Percentiles rank a stretch among this genome's conserved stretches.
These are phyloP conservation scores for Volucella zonaria DNA, from an alignment of 2,888 invertebrate genomes.

Conservation along the genomic window DNA sequence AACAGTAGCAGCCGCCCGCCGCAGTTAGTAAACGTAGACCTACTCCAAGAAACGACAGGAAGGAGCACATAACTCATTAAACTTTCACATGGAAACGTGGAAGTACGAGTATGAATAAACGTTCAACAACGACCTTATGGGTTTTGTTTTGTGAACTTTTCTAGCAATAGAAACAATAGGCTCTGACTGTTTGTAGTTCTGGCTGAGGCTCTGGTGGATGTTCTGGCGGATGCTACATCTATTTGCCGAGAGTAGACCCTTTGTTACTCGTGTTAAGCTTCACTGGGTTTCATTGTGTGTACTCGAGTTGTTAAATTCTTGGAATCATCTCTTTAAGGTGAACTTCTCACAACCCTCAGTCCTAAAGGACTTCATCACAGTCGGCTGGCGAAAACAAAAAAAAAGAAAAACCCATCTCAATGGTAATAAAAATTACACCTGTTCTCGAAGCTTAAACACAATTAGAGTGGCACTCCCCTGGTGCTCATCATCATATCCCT, in stretches of 20 bases:
- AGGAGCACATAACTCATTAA: conserved; percentile 70
- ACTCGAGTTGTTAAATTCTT: conserved; percentile 14
- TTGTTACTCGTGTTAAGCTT: conserved; percentile 40
- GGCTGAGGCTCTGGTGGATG: conserved; percentile 26
- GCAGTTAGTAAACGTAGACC: too few species aligned
- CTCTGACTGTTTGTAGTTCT: neutral
- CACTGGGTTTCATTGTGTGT: conserved; percentile 27
- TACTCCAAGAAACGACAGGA: conserved; percentile 46
- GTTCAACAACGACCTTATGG: conserved; percentile 30
- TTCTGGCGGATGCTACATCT: neutral
- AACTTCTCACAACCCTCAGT: neutral
- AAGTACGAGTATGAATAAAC: neutral
- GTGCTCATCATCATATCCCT: conserved; percentile 48
- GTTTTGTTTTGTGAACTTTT: conserved; percentile 40
- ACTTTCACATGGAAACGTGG: conserved; percentile 51
- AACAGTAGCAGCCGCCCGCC: neutral
- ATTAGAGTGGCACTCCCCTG: conserved; percentile 57
- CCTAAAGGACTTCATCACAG: conserved; percentile 4
- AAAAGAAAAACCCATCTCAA: neutral
- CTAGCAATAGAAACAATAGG: conserved; percentile 45
- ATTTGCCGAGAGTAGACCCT: neutral
- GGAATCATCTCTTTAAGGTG: conserved; percentile 33
- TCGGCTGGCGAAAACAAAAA: too few species aligned
- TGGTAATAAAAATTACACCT: conserved; percentile 29
- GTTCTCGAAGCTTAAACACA: conserved; percentile 35